Conservation (phyloP, 2,888 invertebrate genomes). For the Beris chalybata region DNA sequence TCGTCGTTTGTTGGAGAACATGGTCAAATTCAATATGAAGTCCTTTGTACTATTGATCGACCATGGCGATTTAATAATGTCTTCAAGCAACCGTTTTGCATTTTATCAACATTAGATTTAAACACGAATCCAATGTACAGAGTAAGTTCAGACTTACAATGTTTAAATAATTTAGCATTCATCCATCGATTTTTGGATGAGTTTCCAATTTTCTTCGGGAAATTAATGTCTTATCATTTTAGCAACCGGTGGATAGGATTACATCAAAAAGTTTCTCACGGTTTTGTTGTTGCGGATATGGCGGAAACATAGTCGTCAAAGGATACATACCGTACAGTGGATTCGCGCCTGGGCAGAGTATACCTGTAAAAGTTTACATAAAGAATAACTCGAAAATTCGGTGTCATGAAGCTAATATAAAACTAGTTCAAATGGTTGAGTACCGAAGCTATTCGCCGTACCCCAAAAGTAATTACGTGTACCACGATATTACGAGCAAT, state of each 20-base stretch:
- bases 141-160: slow-evolving; percentile 26
- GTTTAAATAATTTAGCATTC: no score
- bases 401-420: slow-evolving; percentile 65
- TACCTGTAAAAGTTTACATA: slow-evolving; percentile 69
- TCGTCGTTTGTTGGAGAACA: slow-evolving; percentile 75
- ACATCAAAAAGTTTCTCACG: slow-evolving; percentile 5
- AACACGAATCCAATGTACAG: slow-evolving; percentile 59
- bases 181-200: no score
- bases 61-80: slow-evolving; percentile 86
- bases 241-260: slow-evolving; percentile 11
- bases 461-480: slow-evolving; percentile 53
- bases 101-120: slow-evolving; percentile 74
- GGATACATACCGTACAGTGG: slow-evolving; percentile 67
- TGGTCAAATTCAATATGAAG: slow-evolving; percentile 76
- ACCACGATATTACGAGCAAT: slow-evolving; percentile 50
- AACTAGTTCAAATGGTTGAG: slow-evolving; percentile 65
- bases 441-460: slow-evolving; percentile 54
- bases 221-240: background rate
- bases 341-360: slow-evolving; percentile 74
- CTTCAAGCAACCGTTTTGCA: slow-evolving; percentile 75
- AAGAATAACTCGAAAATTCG: slow-evolving; percentile 75
- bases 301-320: slow-evolving; percentile 8
- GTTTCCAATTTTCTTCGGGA: background rate
- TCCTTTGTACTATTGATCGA: slow-evolving; percentile 75
- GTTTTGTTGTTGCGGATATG: slow-evolving; percentile 16